phyloP scores from a whole-genome alignment of 2,797 vertebrate species.

The Clarias fuscus region DNA sequence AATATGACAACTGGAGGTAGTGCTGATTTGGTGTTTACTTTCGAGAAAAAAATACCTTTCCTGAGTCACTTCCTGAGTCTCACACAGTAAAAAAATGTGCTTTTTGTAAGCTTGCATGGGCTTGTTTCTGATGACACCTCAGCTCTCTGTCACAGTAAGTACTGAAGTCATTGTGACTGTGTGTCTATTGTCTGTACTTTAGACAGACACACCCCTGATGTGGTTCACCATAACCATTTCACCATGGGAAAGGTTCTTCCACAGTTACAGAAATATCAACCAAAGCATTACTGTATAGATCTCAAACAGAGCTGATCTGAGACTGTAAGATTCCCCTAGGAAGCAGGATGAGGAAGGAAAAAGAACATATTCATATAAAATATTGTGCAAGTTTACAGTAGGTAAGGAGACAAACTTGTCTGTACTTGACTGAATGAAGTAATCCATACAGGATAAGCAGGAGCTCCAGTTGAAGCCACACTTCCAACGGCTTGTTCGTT shows the following conservation, averaged over 20 bases:
- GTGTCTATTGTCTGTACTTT: constrained; percentile 49
- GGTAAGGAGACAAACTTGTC: constrained; percentile 60
- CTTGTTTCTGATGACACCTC: constrained; percentile 62
- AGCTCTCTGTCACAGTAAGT: constrained; percentile 61
- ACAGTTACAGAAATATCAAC: constrained; percentile 4
- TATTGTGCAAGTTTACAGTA: constrained; percentile 68
- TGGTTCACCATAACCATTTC: constrained; percentile 28
- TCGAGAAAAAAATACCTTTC: not conserved
- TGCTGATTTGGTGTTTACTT: not conserved
- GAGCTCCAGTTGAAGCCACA: constrained; percentile 34
- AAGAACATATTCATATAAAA: constrained; percentile 47
- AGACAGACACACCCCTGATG: constrained; percentile 26
- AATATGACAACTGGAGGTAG: not conserved
- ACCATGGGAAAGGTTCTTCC: constrained; percentile 35
- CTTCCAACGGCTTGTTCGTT: constrained; percentile 20
- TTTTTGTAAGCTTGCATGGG: constrained; percentile 59
- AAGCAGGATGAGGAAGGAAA: constrained; percentile 63
- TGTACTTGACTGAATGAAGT: constrained; percentile 61
- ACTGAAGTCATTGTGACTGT: constrained; percentile 47
- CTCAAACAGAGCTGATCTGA: constrained; percentile 33
- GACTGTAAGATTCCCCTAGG: constrained; percentile 47
- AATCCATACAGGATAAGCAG: constrained; percentile 46
- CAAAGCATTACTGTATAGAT: not conserved
- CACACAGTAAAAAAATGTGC: not conserved
- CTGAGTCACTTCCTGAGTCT: not conserved